Conservation (phyloP, 2,888 invertebrate genomes). For the Callimorpha dominula region DNA sequence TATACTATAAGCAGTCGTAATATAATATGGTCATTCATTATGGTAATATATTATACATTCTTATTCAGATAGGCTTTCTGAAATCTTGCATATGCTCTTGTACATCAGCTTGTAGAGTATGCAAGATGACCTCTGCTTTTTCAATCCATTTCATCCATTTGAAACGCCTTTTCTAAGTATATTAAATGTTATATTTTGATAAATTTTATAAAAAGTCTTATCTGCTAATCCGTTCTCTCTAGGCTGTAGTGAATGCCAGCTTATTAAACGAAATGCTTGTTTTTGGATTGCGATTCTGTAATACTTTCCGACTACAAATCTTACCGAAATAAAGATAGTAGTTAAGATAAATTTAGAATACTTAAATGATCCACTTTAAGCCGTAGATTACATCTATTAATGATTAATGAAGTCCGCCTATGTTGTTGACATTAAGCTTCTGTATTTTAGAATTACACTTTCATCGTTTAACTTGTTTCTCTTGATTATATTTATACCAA, state of each 20-base stretch:
- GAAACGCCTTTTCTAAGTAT: neutral
- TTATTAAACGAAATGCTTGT: too few species aligned
- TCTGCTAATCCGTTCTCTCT: too few species aligned
- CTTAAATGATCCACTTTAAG: neutral
- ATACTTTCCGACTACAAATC: too few species aligned
- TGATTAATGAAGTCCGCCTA: neutral
- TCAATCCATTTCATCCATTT: neutral
- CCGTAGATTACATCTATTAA: neutral
- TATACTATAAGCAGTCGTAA: constrained; percentile 3
- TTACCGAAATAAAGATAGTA: too few species aligned
- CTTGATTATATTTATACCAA: constrained; percentile 24
- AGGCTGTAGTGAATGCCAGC: too few species aligned
- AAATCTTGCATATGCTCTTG: neutral
- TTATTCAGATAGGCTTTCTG: neutral
- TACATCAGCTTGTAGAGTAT: neutral
- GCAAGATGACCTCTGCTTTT: neutral
- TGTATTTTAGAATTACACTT: constrained; percentile 6
- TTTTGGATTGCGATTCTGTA: too few species aligned
- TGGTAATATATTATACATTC: too few species aligned
- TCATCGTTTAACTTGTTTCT: constrained; percentile 25
- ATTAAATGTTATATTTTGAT: too few species aligned
- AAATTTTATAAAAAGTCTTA: too few species aligned
- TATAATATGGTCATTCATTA: neutral
- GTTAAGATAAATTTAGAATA: neutral
- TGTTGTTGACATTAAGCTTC: constrained; percentile 18